Base-by-base conservation (phyloP, 2,113 vertebrate species). In the Coryphaenoides rupestris region DNA sequence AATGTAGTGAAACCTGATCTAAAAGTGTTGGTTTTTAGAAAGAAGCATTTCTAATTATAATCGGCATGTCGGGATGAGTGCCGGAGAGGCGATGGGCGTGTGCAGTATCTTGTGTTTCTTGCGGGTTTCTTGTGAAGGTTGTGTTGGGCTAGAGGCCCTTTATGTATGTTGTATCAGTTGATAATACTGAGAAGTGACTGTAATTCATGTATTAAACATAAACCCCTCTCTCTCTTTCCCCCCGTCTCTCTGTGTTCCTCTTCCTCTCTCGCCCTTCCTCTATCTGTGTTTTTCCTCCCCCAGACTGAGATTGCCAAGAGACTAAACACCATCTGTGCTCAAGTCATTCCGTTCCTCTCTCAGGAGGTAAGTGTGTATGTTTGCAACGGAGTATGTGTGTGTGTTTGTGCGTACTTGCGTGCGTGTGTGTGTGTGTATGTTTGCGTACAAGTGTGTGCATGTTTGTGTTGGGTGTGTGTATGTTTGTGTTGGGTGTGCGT, bases 281-380 rank as follows among this genome's bases (percentile, higher is more conserved):
- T 50, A 16, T 50, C 65, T 73, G 76, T 75, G 61, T 85, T 54
- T 82, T 73, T 78, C n/a, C 66, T 75, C 65, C 85, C 59, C 63
- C 88, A 98, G 95, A 96, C 95, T 71, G 95, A 98, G 92, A 96
- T 98, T 68, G 95, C 95, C 85, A 98, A 98, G 92, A 94, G 95
- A 89, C 89, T 98, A 87, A 98, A 98, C 88, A 96, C 95, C 74
- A 98, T 98, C 91, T 98, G 95, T 92, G 95, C 95, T 82, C 95
- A 98, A 94, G 95, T 98, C 92, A 96, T 98, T 90, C 95, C 95
- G 70, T 98, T 98, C 93, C 94, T 98, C 87, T 98, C 95, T 90
- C 95, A 98, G 93, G 95, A 98, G 96, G 95, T 98, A 95, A 83
- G 72, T 79, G 64, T 60, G 65, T 70, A 70, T 50, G 46, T 62